These are phyloP conservation scores for Meliscaeva auricollis DNA, from an alignment of 2,888 invertebrate species.

Conservation along the genomic window DNA sequence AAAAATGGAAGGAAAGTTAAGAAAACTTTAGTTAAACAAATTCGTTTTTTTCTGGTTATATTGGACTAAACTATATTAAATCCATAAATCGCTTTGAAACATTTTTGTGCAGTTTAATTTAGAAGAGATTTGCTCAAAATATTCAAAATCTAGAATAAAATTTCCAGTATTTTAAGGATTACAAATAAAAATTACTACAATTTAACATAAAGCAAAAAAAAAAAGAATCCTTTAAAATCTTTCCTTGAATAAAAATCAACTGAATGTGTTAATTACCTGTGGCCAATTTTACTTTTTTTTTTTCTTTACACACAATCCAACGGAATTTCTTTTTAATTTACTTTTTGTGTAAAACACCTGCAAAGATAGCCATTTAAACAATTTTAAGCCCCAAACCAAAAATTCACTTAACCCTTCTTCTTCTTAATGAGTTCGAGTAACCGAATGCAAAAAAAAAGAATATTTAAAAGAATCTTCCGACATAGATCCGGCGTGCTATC, in stretches of 20 bases:
- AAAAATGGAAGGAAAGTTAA: too few relatives aligned
- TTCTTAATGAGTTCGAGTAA: conserved; percentile 10
- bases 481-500: conserved; percentile 6
- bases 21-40: too few relatives aligned
- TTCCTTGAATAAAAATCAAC: not conserved
- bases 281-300: not conserved
- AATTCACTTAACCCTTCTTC: conserved; percentile 15
- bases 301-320: not conserved
- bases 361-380: conserved; percentile 10
- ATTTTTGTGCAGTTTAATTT: too few relatives aligned
- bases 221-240: not conserved
- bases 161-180: too few relatives aligned
- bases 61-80: too few relatives aligned
- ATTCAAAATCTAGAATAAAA: too few relatives aligned
- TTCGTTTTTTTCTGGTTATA: too few relatives aligned
- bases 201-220: not conserved
- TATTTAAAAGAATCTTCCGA: not conserved
- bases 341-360: conserved; percentile 14
- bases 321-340: conserved; percentile 1
- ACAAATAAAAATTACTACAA: too few relatives aligned
- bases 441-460: not conserved
- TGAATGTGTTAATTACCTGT: not conserved
- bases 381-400: not conserved
- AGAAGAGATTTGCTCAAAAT: too few relatives aligned
- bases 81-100: too few relatives aligned